Evolutionary conservation across 1,140 invertebrate species (phyloP).

Genomic region (Zaprionus taronus): DNA sequence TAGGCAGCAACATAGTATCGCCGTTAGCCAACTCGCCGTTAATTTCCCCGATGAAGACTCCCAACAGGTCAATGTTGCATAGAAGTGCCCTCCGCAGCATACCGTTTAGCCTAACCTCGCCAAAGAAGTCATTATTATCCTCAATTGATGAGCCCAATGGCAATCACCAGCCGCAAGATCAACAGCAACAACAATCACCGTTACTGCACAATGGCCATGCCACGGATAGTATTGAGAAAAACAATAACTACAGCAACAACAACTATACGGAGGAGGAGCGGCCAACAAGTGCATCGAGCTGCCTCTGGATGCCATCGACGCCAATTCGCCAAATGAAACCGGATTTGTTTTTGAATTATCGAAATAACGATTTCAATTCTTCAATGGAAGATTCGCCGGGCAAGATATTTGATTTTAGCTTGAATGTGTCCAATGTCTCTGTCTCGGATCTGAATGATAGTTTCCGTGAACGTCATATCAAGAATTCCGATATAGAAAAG

Average conservation of each 20-base stretch:
- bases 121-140: conserved; percentile 5
- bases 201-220: background rate
- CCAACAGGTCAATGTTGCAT: conserved; percentile 37
- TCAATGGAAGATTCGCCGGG: conserved; percentile 10
- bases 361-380: background rate
- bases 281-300: background rate
- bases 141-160: conserved; percentile 16
- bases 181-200: conserved; percentile 3
- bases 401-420: background rate
- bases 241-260: conserved; percentile 49
- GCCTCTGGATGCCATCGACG: conserved; percentile 30
- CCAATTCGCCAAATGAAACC: conserved; percentile 38
- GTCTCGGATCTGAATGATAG: conserved; percentile 44
- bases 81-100: conserved; percentile 23
- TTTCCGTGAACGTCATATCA: conserved; percentile 85
- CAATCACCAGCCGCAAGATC: conserved; percentile 14
- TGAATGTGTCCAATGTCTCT: conserved; percentile 29
- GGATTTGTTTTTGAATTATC: conserved; percentile 42
- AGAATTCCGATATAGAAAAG: conserved; percentile 91
- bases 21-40: conserved; percentile 55
- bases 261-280: background rate
- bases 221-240: conserved; percentile 28
- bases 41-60: conserved; percentile 64
- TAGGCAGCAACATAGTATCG: conserved; percentile 51
- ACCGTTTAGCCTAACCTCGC: conserved; percentile 35